These are phyloP conservation scores for Heterotis niloticus DNA, from an alignment of 2,113 vertebrate species.

Conservation along the genomic window DNA sequence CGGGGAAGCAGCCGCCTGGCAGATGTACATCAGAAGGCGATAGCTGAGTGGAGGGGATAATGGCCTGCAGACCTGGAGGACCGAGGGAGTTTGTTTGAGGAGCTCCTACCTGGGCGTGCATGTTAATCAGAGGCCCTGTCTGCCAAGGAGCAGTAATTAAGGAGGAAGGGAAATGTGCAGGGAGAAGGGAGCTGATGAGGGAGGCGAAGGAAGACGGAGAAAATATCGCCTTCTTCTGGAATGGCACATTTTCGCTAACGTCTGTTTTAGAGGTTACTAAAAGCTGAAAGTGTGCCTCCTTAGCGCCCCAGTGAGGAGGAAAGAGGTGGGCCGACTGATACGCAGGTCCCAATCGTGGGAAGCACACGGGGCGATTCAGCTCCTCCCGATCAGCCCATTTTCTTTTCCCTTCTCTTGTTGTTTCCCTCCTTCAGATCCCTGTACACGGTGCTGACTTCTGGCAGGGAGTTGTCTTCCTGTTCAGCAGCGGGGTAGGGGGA, in stretches of 20 bases:
- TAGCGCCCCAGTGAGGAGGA: slow-evolving; percentile 4
- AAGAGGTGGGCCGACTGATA: neutral
- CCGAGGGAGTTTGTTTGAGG: slow-evolving; percentile 21
- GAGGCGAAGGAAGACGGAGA: neutral
- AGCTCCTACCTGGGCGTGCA: slow-evolving; percentile 27
- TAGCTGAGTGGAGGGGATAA: slow-evolving; percentile 20
- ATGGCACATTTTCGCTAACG: neutral
- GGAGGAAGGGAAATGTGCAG: slow-evolving; percentile 11
- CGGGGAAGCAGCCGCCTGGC: slow-evolving; percentile 16
- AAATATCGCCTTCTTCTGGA: neutral
- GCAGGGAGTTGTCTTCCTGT: neutral
- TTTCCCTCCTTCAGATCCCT: too few species aligned
- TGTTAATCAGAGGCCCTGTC: slow-evolving; percentile 26
- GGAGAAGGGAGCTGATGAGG: neutral
- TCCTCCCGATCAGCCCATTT: slow-evolving; percentile 18
- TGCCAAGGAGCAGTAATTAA: slow-evolving; percentile 24
- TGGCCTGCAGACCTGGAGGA: slow-evolving; percentile 24
- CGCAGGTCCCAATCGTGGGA: neutral
- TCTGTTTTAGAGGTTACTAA: slow-evolving; percentile 27
- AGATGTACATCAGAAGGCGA: slow-evolving; percentile 19
- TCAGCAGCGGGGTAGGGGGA: neutral
- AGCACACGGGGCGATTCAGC: slow-evolving; percentile 22
- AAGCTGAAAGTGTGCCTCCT: slow-evolving; percentile 32
- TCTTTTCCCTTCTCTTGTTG: neutral
- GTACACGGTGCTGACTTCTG: neutral